Evolutionary conservation across 2,797 vertebrate species (phyloP), one percentile per base, ranked within the genome.

Genomic region (Anomalospiza imberbis): DNA sequence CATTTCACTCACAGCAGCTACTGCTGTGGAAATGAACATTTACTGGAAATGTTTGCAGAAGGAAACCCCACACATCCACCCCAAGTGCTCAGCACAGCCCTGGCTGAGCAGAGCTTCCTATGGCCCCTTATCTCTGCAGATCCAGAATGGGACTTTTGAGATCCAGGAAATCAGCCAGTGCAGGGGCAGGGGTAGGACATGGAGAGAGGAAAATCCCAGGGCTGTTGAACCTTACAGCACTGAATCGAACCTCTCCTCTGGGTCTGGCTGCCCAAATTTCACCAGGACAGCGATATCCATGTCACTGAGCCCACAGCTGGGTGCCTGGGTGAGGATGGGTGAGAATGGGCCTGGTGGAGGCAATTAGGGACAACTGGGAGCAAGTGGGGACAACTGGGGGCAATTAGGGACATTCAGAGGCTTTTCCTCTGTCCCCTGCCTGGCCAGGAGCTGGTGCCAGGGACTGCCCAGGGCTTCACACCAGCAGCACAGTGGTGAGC

Each of bases 31-130:
- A 74, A 57, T 24, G 26, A 53, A 47, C 38, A 6, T 83, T 85
- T 72, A 51, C 85, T 86, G 85, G 82, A 68, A 91, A 68, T 6
- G 26, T 65, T 88, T 84, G 51, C 70, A 87, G 79, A 63, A 76
- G 84, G 38, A 75, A 81, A 21, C 6, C 9, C 61, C 26, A 26
- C 47, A 40, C 2, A 0, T 5, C 21, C 63, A 76, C 18, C 61
- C 57, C 25, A 48, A 32, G 55, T 1, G 19, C 50, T 88, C 6
- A 2, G 54, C 50, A 53, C 38, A 19, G 60, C 32, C n/a, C 51
- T 6, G 31, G 26, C 7, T 4, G 4, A 75, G 34, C 7, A 6
- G 15, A 29, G 55, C 45, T 94, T 83, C 96, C 91, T 74, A 32
- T 17, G 51, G 31, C 20, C 38, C 82, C 73, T 95, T 85, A 93